Evolutionary conservation across 2,888 invertebrate species (phyloP).

Genomic region (Idaea aversata): DNA sequence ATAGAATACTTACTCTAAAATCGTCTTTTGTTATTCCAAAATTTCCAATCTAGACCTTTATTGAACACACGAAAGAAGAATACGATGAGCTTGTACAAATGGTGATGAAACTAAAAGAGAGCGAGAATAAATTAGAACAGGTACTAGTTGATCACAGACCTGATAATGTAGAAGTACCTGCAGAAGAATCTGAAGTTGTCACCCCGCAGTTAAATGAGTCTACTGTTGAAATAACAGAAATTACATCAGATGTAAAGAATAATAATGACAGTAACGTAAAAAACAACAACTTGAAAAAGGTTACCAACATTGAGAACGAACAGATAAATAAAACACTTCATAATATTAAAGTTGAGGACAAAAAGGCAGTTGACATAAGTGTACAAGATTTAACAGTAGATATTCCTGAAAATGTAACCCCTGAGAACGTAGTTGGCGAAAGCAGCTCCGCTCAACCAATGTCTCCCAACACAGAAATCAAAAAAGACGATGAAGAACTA

Average conservation of each 20-base stretch:
- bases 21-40: background rate
- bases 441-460: background rate
- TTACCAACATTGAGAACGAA: conserved; percentile 72
- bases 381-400: background rate
- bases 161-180: conserved; percentile 62
- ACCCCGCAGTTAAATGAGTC: conserved; percentile 28
- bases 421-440: background rate
- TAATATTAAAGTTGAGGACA: conserved; percentile 45
- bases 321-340: conserved; percentile 67
- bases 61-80: conserved; percentile 76
- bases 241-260: conserved; percentile 41
- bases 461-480: conserved; percentile 41
- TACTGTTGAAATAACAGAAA: conserved; percentile 29
- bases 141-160: conserved; percentile 68
- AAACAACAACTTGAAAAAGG: conserved; percentile 64
- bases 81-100: conserved; percentile 83
- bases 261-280: conserved; percentile 41
- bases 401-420: background rate
- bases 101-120: conserved; percentile 85
- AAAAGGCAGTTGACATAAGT: conserved; percentile 27
- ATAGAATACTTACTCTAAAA: conserved; percentile 15
- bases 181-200: conserved; percentile 40
- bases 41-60: conserved; percentile 70
- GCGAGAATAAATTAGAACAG: conserved; percentile 83
- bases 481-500: conserved; percentile 54